Evolutionary conservation across 2,113 vertebrate species (phyloP), one percentile per base, ranked within the genome.

Genomic region (Catharus fuscescens): DNA sequence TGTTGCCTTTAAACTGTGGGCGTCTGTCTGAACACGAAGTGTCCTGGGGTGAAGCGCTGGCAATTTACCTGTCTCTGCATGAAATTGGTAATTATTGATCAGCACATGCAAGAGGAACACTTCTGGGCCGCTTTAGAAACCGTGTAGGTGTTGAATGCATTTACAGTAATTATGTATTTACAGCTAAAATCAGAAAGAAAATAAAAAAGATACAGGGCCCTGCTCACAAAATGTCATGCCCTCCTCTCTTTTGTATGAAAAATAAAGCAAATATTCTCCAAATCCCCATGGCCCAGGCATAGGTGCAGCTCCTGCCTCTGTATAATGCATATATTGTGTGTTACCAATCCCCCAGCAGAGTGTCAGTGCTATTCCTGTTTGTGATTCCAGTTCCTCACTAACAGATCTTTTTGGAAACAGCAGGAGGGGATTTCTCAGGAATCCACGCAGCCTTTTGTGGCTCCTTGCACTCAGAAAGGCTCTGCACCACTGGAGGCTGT

Each of bases 61-160:
- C 96, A 96, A 97, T 97, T 97, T 97, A 95, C 90, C 92, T 96
- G 80, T 93, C 80, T 97, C 94, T 86, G 79, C 85, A 36, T 85
- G 86, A 89, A 92, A 81, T 84, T 61, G 86, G 71, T 96, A 96
- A 97, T 96, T 97, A 93, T 95, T 95, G 92, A 96, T 94, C 92
- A 96, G 82, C 48, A 95, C 83, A 76, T 86, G 89, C 79, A 90
- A 84, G 64, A 16, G 12, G 79, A 97, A 93, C 88, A 65, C 38
- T 45, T 92, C 85, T 91, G 80, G 86, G 64, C 79, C 85, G 44
- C 18, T 96, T 85, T 59, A 76, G 79, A 70, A 80, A 34, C 38
- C 1, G 53, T 73, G 93, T 88, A 70, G 94, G 94, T 21, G 91
- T 95, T 48, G 69, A 92, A 90, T 85, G 85, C 83, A 85, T 89